Percentiles rank a stretch among this genome's conserved stretches.
phyloP scores from a whole-genome alignment of 2,113 vertebrate species.

The Macaca nemestrina region DNA sequence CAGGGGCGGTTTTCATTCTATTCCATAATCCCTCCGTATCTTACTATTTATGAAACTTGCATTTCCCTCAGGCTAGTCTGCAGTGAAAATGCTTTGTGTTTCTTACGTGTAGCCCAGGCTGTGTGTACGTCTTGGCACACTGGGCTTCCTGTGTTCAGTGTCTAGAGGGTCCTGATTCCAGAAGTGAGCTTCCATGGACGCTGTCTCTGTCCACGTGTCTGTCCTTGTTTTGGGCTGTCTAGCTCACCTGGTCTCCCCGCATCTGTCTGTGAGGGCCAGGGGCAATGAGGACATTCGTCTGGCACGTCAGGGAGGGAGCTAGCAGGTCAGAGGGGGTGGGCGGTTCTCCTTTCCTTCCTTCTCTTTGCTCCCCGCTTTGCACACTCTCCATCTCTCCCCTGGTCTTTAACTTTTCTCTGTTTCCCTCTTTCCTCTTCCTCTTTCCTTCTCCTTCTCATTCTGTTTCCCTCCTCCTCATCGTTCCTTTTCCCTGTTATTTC shows the following conservation, averaged over 20 bases:
- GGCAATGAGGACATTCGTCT: background rate
- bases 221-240: background rate
- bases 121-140: background rate
- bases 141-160: too few relatives aligned
- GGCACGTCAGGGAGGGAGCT: background rate
- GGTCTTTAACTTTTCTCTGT: too few relatives aligned
- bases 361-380: fast-evolving
- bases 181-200: background rate
- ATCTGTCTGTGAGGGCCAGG: background rate
- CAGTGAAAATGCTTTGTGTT: background rate
- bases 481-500: background rate
- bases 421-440: background rate
- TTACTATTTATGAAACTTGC: background rate
- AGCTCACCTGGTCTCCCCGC: background rate
- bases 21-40: fast-evolving
- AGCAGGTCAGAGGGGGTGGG: fast-evolving
- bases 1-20: background rate
- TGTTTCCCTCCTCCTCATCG: background rate
- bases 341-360: too few relatives aligned
- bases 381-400: fast-evolving
- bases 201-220: background rate
- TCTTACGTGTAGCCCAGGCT: background rate
- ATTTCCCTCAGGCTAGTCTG: background rate
- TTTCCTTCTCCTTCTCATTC: background rate
- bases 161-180: background rate